These are phyloP conservation scores for Aleiodes leptofemur DNA, from an alignment of 2,888 invertebrate species.

Conservation along the genomic window DNA sequence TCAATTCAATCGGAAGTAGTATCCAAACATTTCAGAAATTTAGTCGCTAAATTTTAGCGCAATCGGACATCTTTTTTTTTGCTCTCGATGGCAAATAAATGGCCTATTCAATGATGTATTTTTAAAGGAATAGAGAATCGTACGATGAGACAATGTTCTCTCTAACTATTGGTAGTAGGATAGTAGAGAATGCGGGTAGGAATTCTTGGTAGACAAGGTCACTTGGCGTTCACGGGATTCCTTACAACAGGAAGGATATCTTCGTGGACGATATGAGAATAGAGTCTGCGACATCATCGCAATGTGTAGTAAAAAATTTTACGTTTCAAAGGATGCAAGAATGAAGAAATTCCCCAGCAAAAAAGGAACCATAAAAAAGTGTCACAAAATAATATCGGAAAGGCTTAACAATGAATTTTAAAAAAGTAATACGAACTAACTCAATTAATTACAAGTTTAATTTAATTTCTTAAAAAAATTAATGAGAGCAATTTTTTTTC, in stretches of 20 bases:
- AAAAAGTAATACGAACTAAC: conserved; percentile 13
- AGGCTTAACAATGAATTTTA: neutral
- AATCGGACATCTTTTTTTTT: no score
- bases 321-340: neutral
- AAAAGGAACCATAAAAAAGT: neutral
- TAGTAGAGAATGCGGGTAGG: conserved; percentile 32
- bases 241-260: conserved; percentile 11
- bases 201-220: conserved; percentile 40
- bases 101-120: neutral
- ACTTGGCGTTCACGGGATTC: conserved; percentile 38
- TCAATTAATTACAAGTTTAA: conserved; percentile 5
- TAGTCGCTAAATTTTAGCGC: no score
- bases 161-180: conserved; percentile 11
- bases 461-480: conserved; percentile 21
- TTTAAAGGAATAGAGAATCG: conserved; percentile 5
- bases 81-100: no score
- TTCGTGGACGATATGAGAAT: conserved; percentile 11
- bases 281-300: conserved; percentile 21
- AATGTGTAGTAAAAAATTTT: neutral
- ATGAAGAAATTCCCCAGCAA: neutral
- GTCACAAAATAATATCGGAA: neutral
- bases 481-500: neutral
- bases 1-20: no score
- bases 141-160: conserved; percentile 15
- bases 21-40: no score